Evolutionary conservation across 2,888 invertebrate genomes (phyloP).

Genomic region (Drosophila maculinotata): DNA sequence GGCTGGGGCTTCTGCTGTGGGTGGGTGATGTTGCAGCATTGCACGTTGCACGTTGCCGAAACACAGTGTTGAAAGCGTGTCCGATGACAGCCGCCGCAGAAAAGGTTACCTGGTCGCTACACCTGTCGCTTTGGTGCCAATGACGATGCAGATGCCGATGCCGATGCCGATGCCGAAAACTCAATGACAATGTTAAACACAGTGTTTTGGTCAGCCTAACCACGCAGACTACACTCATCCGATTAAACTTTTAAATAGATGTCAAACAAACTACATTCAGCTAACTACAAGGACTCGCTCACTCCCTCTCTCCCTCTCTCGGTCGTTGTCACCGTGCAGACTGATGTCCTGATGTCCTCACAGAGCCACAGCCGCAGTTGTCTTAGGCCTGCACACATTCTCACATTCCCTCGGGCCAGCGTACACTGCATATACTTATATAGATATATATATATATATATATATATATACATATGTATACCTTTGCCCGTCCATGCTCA

Average conservation of each 20-base stretch:
- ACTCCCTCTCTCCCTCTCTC: constrained; percentile 33
- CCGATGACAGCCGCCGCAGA: constrained; percentile 15
- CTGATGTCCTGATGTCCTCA: constrained; percentile 18
- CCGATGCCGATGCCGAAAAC: constrained; percentile 47
- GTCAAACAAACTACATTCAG: constrained; percentile 80
- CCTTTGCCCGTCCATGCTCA: constrained; percentile 39
- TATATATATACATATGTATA: constrained; percentile 16
- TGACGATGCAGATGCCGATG: not conserved
- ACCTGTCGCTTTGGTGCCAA: constrained; percentile 55
- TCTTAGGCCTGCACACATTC: constrained; percentile 67
- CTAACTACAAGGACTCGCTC: constrained; percentile 75
- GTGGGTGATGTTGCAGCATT: not conserved
- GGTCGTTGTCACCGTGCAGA: constrained; percentile 43
- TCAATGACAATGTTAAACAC: constrained; percentile 78
- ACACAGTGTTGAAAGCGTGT: constrained; percentile 22
- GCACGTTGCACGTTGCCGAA: constrained; percentile 4
- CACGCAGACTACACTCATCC: constrained; percentile 81
- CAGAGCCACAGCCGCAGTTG: constrained; percentile 43
- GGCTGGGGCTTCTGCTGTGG: not conserved
- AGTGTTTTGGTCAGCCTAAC: constrained; percentile 79
- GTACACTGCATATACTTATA: constrained; percentile 2
- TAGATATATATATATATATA: not conserved
- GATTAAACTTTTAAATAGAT: constrained; percentile 82
- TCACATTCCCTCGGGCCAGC: constrained; percentile 11
- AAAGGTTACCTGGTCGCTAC: constrained; percentile 35